A percentile compares a stretch with the other conserved stretches of the same genome.
Evolutionary conservation across 2,113 vertebrate species (phyloP).

Genomic region (Rana temporaria): DNA sequence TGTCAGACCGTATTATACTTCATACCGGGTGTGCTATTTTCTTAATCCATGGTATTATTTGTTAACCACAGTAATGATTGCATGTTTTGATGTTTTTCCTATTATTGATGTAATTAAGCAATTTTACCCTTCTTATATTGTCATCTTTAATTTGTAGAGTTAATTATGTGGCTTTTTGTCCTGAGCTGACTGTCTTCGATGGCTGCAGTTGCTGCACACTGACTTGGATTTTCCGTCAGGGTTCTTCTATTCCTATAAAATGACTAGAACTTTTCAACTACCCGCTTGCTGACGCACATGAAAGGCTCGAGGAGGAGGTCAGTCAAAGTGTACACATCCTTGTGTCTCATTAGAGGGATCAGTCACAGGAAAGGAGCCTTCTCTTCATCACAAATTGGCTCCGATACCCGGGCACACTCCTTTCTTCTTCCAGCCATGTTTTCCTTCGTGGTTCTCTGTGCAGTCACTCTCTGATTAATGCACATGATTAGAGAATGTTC

Average conservation of each 20-base stretch:
- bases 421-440: conserved; percentile 5
- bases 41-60: not conserved
- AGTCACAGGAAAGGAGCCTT: conserved; percentile 34
- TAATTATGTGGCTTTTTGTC: not conserved
- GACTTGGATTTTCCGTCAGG: conserved; percentile 7
- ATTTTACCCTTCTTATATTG: not conserved
- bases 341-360: conserved; percentile 43
- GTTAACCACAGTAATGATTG: not conserved
- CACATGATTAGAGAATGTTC: not conserved
- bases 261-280: not conserved
- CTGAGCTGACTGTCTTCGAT: not conserved
- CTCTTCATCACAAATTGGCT: conserved; percentile 40
- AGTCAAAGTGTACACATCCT: conserved; percentile 35
- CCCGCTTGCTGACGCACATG: conserved; percentile 20
- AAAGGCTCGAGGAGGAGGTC: conserved; percentile 25
- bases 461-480: not conserved
- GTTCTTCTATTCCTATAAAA: conserved; percentile 24
- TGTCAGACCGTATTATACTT: not conserved
- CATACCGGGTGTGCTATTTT: not conserved
- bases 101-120: not conserved
- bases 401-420: conserved; percentile 5
- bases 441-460: not conserved
- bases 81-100: not conserved
- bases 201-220: not conserved
- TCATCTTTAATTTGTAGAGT: conserved; percentile 7